phyloP scores from a whole-genome alignment of 2,797 vertebrate species.

The Apodemus agrarius region DNA sequence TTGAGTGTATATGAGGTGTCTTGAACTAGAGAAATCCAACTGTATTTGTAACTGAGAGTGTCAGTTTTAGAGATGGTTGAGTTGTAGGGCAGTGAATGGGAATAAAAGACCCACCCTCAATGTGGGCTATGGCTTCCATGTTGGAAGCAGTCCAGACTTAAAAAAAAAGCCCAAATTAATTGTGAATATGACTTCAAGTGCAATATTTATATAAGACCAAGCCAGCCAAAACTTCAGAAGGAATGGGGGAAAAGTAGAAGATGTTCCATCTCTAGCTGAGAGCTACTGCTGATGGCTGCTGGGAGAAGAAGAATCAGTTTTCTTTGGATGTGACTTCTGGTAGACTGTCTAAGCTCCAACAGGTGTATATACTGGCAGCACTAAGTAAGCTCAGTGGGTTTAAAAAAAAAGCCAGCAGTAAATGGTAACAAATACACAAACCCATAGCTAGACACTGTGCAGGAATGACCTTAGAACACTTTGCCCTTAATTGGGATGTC shows the following conservation, averaged over 20 bases:
- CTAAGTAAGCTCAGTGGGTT: background rate
- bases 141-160: background rate
- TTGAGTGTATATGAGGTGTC: background rate
- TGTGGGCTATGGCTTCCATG: background rate
- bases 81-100: background rate
- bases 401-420: background rate
- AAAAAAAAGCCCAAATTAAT: background rate
- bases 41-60: background rate
- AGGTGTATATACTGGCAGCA: background rate
- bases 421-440: background rate
- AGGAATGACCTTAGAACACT: background rate
- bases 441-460: background rate
- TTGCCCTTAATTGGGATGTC: background rate
- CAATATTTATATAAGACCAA: background rate
- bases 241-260: background rate
- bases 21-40: background rate
- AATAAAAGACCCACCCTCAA: background rate
- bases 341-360: background rate
- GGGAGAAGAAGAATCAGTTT: background rate
- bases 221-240: background rate
- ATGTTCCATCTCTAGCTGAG: background rate
- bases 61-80: background rate
- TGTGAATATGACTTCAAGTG: background rate
- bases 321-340: background rate
- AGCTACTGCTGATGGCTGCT: background rate